Evolutionary conservation across 1,140 invertebrate genomes (phyloP), one percentile per base, ranked within the genome.

Genomic region (Drosophila repletoides): DNA sequence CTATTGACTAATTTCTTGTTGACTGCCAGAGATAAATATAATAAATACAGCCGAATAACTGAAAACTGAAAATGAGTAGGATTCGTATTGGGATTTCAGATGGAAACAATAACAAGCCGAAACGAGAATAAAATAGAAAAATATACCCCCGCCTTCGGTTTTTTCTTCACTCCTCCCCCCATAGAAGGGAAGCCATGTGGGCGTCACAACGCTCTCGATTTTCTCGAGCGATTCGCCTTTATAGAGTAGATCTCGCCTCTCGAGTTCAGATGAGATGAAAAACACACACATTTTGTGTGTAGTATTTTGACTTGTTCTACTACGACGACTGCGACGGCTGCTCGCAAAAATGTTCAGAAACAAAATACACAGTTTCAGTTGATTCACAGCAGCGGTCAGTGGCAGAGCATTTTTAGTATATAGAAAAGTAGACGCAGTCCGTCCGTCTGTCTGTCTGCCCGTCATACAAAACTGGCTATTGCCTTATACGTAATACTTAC

Each of bases 341-440:
- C n/a, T n/a, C n/a, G n/a, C n/a, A n/a, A n/a, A n/a, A n/a, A n/a
- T n/a, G n/a, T 69, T 53, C 21, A 41, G 19, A 38, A 58, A 52
- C 24, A 48, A 72, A 73, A 83, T 53, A 76, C 69, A 70, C 70
- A 33, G 53, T 66, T 86, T 86, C 56, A 86, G 80, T 86, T 80
- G 71, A 69, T 69, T 76, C 59, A 74, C 68, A 53, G 22, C 68
- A 46, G 41, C 75, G 80, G 80, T 86, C 81, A 74, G 70, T 46
- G 26, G 28, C 33, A 60, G 15, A 56, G 38, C 14, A 31, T 34
- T 17, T 51, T 10, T 10, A 15, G 53, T 43, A 65, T 52, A 34
- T 22, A 28, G 14, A 60, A 48, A 24, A 17, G 46, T 36, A 38
- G 19, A 21, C 38, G 26, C 26, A 31, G 38, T 43, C 36, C 19